Evolutionary conservation across 2,888 invertebrate species (phyloP).

Genomic region (Eustalomyia histrio): DNA sequence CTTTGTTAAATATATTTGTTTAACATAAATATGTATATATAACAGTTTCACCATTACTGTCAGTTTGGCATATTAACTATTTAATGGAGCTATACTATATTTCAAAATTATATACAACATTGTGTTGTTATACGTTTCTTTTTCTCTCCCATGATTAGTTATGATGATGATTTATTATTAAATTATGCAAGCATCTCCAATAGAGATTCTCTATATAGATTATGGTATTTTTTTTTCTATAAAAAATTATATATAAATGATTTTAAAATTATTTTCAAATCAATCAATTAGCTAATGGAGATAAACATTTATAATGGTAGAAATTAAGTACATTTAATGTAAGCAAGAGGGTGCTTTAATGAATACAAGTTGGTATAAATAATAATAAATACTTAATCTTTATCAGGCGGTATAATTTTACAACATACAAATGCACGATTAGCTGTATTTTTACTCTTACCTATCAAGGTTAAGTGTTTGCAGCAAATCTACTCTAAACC

Average conservation of each 20-base stretch:
- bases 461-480: no score
- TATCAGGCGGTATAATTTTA: no score
- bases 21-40: slow-evolving; percentile 49
- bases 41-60: slow-evolving; percentile 48
- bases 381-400: no score
- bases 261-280: slow-evolving; percentile 51
- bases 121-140: not conserved
- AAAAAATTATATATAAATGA: not conserved
- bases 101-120: slow-evolving; percentile 3
- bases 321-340: not conserved
- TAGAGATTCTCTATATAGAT: no score
- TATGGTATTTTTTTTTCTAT: no score
- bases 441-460: no score
- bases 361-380: no score
- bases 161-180: slow-evolving; percentile 54
- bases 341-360: no score
- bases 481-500: no score
- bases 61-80: slow-evolving; percentile 52
- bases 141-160: not conserved
- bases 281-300: slow-evolving; percentile 51
- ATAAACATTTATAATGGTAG: not conserved
- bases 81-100: slow-evolving; percentile 42
- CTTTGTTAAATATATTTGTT: not conserved
- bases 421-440: no score
- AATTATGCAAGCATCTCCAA: slow-evolving; percentile 24